A percentile compares a stretch with the other conserved stretches of the same genome.
phyloP scores from a whole-genome alignment of 2,888 invertebrate species.

The Drosophila yooni region DNA sequence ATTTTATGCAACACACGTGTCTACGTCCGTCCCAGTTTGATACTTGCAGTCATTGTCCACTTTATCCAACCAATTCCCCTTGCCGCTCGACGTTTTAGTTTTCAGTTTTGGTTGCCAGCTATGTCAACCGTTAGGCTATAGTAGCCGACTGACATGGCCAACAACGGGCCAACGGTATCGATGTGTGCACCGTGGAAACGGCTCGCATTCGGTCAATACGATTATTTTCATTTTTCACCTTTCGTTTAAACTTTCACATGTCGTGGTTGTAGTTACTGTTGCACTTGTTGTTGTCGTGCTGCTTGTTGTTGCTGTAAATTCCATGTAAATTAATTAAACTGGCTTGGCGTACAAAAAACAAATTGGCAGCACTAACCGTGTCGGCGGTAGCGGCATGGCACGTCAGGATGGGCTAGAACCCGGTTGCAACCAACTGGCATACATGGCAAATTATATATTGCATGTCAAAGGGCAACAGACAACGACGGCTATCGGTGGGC shows the following conservation, averaged over 20 bases:
- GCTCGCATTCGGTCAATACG: slow-evolving; percentile 71
- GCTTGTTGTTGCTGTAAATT: slow-evolving; percentile 70
- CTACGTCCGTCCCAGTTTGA: slow-evolving; percentile 42
- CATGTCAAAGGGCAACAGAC: slow-evolving; percentile 79
- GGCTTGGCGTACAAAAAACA: slow-evolving; percentile 75
- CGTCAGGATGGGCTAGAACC: slow-evolving; percentile 49
- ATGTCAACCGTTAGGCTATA: slow-evolving; percentile 55
- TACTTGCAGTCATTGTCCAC: slow-evolving; percentile 36
- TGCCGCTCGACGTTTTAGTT: neutral
- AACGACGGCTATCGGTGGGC: slow-evolving; percentile 21
- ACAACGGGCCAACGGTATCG: slow-evolving; percentile 8
- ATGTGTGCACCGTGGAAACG: slow-evolving; percentile 39
- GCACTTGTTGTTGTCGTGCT: slow-evolving; percentile 24
- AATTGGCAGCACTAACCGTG: slow-evolving; percentile 69
- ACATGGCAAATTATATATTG: slow-evolving; percentile 78
- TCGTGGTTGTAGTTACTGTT: slow-evolving; percentile 60
- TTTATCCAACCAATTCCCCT: slow-evolving; percentile 3
- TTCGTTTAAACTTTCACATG: slow-evolving; percentile 79
- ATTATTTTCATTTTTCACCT: slow-evolving; percentile 80
- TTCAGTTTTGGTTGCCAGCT: slow-evolving; percentile 39
- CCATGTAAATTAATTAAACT: slow-evolving; percentile 82
- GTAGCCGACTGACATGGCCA: slow-evolving; percentile 8
- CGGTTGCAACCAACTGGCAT: slow-evolving; percentile 52
- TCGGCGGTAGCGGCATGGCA: slow-evolving; percentile 42
- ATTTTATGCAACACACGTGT: slow-evolving; percentile 70